A percentile compares a stretch with the other conserved stretches of the same genome.
These are phyloP conservation scores for Rotaria magnacalcarata DNA, from an alignment of 2,888 invertebrate species.

Conservation along the genomic window DNA sequence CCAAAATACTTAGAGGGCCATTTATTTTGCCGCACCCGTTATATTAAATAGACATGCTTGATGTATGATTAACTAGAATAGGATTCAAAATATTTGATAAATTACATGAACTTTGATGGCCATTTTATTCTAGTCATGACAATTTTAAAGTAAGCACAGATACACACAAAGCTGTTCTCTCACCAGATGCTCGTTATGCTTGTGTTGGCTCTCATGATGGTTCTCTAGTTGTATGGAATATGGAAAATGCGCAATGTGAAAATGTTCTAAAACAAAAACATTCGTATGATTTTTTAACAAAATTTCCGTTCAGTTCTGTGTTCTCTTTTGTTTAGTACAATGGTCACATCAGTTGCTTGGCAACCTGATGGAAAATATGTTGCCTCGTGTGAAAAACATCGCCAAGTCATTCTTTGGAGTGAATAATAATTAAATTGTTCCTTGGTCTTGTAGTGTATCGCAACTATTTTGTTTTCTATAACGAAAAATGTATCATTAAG, in stretches of 20 bases:
- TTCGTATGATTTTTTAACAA: slow-evolving; percentile 50
- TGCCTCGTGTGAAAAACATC: slow-evolving; percentile 40
- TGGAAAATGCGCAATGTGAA: slow-evolving; percentile 66
- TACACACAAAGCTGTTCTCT: slow-evolving; percentile 85
- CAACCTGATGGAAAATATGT: slow-evolving; percentile 44
- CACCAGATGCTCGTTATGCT: slow-evolving; percentile 68
- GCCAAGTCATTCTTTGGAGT: slow-evolving; percentile 42
- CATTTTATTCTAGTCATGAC: slow-evolving; percentile 71
- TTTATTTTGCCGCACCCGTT: too few species aligned
- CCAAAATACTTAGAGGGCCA: too few species aligned
- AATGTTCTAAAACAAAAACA: slow-evolving; percentile 60
- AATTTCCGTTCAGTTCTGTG: not conserved
- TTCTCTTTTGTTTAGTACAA: slow-evolving; percentile 14
- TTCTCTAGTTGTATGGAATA: slow-evolving; percentile 83
- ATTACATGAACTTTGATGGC: too few species aligned
- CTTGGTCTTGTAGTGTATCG: not conserved
- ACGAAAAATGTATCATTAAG: too few species aligned
- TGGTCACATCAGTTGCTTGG: slow-evolving; percentile 43
- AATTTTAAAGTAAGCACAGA: slow-evolving; percentile 91
- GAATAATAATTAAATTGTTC: not conserved
- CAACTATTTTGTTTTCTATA: not conserved
- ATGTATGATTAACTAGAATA: too few species aligned
- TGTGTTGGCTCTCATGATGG: slow-evolving; percentile 89
- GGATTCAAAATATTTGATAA: not conserved
- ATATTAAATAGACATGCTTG: too few species aligned